phyloP scores from a whole-genome alignment of 2,797 vertebrate species.

The Graptemys geographica region DNA sequence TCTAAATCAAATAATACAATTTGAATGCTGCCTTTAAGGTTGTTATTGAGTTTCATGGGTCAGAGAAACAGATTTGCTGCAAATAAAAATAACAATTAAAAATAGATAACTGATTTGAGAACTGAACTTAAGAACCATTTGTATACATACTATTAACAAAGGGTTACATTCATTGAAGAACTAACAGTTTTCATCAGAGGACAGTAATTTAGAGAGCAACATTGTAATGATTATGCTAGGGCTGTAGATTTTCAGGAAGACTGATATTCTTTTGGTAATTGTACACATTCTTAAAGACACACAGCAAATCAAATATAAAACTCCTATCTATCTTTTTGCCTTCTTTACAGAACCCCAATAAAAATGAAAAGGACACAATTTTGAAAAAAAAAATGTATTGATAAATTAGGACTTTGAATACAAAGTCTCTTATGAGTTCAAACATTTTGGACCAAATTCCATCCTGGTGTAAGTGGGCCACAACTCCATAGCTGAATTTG shows the following conservation, averaged over 20 bases:
- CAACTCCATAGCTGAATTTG: not conserved
- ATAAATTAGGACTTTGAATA: not conserved
- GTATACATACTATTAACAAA: constrained; percentile 59
- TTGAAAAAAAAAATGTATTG: not conserved
- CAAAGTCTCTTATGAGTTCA: not conserved
- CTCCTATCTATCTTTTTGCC: constrained; percentile 47
- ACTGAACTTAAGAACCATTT: constrained; percentile 58
- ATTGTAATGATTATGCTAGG: constrained; percentile 71
- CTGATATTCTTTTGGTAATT: constrained; percentile 73
- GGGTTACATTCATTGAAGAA: constrained; percentile 66
- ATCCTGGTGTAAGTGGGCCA: not conserved
- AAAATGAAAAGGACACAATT: not conserved
- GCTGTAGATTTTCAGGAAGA: constrained; percentile 73
- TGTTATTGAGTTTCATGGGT: not conserved
- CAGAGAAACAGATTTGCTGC: not conserved
- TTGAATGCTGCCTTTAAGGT: not conserved
- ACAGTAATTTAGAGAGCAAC: constrained; percentile 69
- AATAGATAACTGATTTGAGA: constrained; percentile 43
- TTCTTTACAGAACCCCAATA: not conserved
- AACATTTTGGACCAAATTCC: not conserved
- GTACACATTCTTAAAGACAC: constrained; percentile 63
- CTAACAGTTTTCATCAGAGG: constrained; percentile 68
- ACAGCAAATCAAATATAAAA: constrained; percentile 69
- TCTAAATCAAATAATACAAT: not conserved
- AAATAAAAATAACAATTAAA: constrained; percentile 55